Evolutionary conservation across 64 coral and sea anemone genomes (phyloP), one percentile per base, ranked within the genome.

Genomic region (Exaiptasia diaphana): DNA sequence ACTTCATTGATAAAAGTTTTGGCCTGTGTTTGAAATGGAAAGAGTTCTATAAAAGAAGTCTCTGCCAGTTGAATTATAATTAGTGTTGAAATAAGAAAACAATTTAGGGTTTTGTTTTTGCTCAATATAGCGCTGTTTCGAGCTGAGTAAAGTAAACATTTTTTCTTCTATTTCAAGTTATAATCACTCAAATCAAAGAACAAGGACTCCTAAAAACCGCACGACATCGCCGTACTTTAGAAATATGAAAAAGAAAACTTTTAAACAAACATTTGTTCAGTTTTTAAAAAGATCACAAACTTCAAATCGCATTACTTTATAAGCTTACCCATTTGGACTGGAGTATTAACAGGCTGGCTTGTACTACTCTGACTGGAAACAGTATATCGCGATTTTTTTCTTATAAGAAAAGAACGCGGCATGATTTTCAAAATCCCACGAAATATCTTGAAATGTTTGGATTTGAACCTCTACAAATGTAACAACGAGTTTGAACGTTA

Each of bases 381-480:
- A 37, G 28, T 61, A 17, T 29, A 1, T 4, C 61, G 61, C 30
- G 26, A 0, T 11, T 65, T 65, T 65, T 65, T 65, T 31, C 82
- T 67, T 35, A 85, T 54, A 0, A 85, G 29, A 27, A 85, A 85
- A 5, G 82, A 85, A 45, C 63, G 73, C 10, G 82, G 82, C 82
- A 85, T 85, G 69, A 44, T 85, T 53, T 61, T 12, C 14, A 55
- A 63, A 74, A 35, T 25, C 40, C 22, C 41, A n/a, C 12, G 18
- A 3, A 42, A 39, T 61, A 39, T 29, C 13, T n/a, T 22, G 28
- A 11, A 2, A 17, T 18, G 32, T 62, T 26, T 25, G 33, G 25
- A 11, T 31, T 42, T 35, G 12, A 15, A 25, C 28, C 13, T 43
- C n/a, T n/a, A n/a, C n/a, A n/a, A n/a, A n/a, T n/a, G n/a, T n/a